Conservation (phyloP, 2,113 vertebrate species). For the Sialia sialis region DNA sequence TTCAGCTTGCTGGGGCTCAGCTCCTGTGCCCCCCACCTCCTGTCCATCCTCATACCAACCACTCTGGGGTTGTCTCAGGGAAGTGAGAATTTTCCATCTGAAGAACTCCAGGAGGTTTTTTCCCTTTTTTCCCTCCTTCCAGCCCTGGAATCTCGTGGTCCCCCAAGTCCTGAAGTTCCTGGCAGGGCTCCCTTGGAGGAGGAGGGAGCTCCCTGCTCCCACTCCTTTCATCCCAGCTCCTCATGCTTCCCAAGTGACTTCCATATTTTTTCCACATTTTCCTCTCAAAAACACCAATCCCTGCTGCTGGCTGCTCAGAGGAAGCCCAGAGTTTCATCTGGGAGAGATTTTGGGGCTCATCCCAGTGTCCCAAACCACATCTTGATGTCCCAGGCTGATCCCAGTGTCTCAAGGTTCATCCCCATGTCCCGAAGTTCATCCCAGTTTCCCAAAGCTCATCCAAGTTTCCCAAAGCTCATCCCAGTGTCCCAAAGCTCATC, state of each 20-base stretch:
- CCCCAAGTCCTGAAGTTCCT: not conserved
- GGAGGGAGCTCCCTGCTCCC: not conserved
- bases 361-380: too few relatives aligned
- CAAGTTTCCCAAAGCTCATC: too few relatives aligned
- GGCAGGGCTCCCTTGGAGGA: not conserved
- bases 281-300: not conserved
- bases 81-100: not conserved
- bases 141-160: not conserved
- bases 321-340: not conserved
- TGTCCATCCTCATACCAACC: not conserved
- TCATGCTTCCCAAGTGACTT: not conserved
- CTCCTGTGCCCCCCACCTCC: not conserved
- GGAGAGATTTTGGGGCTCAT: too few relatives aligned
- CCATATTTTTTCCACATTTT: not conserved
- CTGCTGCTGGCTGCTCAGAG: not conserved
- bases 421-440: too few relatives aligned
- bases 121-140: not conserved
- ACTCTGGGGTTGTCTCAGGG: not conserved
- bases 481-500: too few relatives aligned
- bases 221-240: not conserved
- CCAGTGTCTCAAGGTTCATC: too few relatives aligned
- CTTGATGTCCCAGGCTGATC: too few relatives aligned
- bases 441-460: too few relatives aligned
- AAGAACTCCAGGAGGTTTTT: rapidly evolving
- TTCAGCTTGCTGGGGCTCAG: rapidly evolving